A percentile compares a stretch with the other conserved stretches of the same genome.
Evolutionary conservation across 2,797 vertebrate genomes (phyloP).

Genomic region (Paedocypris micromegethes): DNA sequence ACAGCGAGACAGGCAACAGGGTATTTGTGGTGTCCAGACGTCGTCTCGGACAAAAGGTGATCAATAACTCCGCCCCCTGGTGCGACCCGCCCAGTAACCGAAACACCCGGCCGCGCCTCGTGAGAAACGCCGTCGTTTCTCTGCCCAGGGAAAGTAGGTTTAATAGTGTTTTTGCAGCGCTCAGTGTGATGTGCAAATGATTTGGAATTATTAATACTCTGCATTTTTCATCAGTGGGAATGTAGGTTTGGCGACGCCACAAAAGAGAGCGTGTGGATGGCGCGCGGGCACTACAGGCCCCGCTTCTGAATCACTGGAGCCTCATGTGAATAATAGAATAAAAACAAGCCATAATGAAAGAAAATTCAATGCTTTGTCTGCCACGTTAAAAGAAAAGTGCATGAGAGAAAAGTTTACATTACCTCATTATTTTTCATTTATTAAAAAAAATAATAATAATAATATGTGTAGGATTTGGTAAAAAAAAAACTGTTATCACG

Average conservation of each 20-base stretch:
- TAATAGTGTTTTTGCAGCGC: constrained; percentile 20
- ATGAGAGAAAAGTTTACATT: not conserved
- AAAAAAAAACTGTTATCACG: too few relatives aligned
- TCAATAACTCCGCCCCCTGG: constrained; percentile 33
- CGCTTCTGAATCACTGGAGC: not conserved
- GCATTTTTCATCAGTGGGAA: constrained; percentile 34
- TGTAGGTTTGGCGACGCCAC: constrained; percentile 11
- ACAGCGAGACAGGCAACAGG: too few relatives aligned
- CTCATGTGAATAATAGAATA: constrained; percentile 18
- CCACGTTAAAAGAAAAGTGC: not conserved
- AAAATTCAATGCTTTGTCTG: constrained; percentile 7
- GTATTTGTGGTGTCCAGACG: too few relatives aligned
- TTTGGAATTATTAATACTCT: constrained; percentile 42
- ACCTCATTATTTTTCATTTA: not conserved
- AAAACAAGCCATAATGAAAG: constrained; percentile 13
- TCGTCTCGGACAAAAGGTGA: constrained; percentile 27
- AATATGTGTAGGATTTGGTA: too few relatives aligned
- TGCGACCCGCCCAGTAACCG: constrained; percentile 8
- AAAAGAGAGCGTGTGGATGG: constrained; percentile 21
- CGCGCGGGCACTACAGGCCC: not conserved
- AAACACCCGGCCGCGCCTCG: not conserved
- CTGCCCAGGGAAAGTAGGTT: constrained; percentile 5
- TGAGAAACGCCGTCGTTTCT: not conserved
- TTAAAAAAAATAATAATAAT: too few relatives aligned
- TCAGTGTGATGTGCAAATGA: constrained; percentile 18